Evolutionary conservation across 1,140 invertebrate genomes (phyloP).

Genomic region (Luehdorfia chinensis): DNA sequence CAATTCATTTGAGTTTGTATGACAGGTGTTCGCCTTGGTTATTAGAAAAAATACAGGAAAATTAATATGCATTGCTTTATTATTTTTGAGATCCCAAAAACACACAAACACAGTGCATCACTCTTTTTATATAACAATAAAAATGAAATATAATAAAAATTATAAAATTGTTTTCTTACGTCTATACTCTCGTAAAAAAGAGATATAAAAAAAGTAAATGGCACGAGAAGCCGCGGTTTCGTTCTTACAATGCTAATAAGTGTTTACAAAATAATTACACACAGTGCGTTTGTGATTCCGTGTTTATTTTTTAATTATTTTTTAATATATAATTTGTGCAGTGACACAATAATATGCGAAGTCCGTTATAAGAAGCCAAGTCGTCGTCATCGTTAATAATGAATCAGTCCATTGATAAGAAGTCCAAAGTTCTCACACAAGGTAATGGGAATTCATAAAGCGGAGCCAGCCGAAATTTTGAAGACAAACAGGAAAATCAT

Average conservation of each 20-base stretch:
- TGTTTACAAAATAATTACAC: constrained; percentile 31
- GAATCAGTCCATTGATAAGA: neutral
- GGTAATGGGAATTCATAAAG: no score
- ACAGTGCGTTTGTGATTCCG: constrained; percentile 38
- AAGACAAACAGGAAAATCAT: constrained; percentile 18
- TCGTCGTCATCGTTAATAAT: constrained; percentile 30
- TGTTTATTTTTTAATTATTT: constrained; percentile 37
- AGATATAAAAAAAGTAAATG: constrained; percentile 33
- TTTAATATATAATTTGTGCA: constrained; percentile 44
- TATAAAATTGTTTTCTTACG: constrained; percentile 17
- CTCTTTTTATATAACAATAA: constrained; percentile 32
- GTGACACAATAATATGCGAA: constrained; percentile 33
- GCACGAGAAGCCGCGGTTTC: constrained; percentile 60
- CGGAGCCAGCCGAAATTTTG: no score
- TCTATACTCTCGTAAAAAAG: constrained; percentile 16
- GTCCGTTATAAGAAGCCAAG: constrained; percentile 41
- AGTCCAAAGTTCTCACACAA: no score
- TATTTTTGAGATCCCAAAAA: constrained; percentile 76
- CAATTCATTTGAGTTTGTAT: no score
- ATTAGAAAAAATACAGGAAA: no score
- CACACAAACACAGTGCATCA: constrained; percentile 68
- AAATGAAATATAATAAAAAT: constrained; percentile 26
- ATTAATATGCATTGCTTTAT: constrained; percentile 52
- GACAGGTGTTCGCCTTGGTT: no score
- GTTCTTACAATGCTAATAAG: constrained; percentile 33